Conservation (phyloP, 1,140 invertebrate genomes). For the Goniozus legneri region DNA sequence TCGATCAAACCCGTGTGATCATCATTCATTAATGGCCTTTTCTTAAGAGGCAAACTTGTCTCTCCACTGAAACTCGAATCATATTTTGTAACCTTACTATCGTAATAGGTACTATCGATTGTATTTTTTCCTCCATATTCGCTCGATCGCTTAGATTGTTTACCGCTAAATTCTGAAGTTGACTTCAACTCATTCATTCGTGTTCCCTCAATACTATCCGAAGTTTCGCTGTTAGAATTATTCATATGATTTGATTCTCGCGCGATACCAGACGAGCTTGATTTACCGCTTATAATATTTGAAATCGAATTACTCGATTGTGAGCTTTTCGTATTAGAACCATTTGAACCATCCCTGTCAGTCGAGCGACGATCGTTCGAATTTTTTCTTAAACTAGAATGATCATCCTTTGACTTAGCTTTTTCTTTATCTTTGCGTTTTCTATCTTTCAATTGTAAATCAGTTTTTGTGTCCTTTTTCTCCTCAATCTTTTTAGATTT, state of each 20-base stretch:
- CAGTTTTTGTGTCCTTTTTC: constrained; percentile 30
- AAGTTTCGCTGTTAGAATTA: constrained; percentile 47
- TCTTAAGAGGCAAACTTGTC: constrained; percentile 41
- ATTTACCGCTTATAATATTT: constrained; percentile 28
- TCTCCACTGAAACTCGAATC: constrained; percentile 18
- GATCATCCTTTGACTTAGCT: constrained; percentile 46
- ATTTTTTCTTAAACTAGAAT: constrained; percentile 45
- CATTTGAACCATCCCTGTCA: constrained; percentile 50
- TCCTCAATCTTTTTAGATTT: constrained; percentile 30
- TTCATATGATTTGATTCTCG: constrained; percentile 40
- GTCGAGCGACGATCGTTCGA: constrained; percentile 49
- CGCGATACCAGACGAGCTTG: constrained; percentile 30
- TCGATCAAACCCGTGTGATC: constrained; percentile 16
- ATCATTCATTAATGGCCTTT: constrained; percentile 31
- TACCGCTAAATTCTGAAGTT: neutral
- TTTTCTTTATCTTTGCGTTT: constrained; percentile 48
- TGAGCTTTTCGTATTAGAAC: constrained; percentile 45
- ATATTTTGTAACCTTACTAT: neutral
- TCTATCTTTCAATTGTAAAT: constrained; percentile 37
- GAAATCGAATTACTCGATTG: constrained; percentile 28
- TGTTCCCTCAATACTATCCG: constrained; percentile 38
- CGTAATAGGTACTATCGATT: neutral
- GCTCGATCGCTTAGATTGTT: neutral
- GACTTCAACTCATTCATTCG: constrained; percentile 25
- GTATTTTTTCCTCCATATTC: neutral